phyloP scores from a whole-genome alignment of 2,797 vertebrate species.

The Eulemur rubriventer region DNA sequence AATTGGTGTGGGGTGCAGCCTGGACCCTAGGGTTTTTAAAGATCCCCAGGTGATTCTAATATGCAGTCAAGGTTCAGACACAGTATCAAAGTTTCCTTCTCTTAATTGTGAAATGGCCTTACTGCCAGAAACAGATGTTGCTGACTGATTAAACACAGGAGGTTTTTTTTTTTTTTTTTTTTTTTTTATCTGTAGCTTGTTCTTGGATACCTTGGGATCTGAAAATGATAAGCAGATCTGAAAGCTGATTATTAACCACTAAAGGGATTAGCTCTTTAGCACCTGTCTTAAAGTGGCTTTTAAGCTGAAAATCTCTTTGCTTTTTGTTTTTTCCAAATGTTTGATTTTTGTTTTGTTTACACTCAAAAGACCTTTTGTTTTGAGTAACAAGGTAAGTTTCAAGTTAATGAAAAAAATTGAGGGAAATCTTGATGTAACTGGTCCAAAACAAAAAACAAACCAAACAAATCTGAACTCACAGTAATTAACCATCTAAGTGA shows the following conservation, averaged over 20 bases:
- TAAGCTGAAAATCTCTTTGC: constrained; percentile 73
- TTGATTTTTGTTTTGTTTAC: constrained; percentile 65
- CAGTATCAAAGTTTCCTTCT: constrained; percentile 49
- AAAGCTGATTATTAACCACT: constrained; percentile 73
- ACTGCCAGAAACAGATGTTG: constrained; percentile 63
- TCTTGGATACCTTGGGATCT: constrained; percentile 61
- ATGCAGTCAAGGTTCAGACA: background rate
- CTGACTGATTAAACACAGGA: constrained; percentile 63
- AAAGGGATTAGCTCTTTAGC: constrained; percentile 65
- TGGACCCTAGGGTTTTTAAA: background rate
- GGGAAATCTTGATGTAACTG: constrained; percentile 58
- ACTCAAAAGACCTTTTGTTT: constrained; percentile 66
- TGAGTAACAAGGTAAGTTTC: constrained; percentile 64
- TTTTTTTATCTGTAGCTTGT: constrained; percentile 47
- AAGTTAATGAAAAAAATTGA: constrained; percentile 62
- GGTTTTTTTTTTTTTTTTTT: background rate
- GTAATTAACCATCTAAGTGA: constrained; percentile 32
- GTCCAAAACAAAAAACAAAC: background rate
- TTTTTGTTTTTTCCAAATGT: constrained; percentile 72
- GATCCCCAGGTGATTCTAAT: background rate
- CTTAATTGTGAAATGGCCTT: constrained; percentile 52
- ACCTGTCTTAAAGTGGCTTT: constrained; percentile 66
- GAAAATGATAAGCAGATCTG: constrained; percentile 70
- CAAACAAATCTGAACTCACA: background rate
- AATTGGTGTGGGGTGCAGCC: background rate